Evolutionary conservation across 2,797 vertebrate species (phyloP), one percentile per base, ranked within the genome.

Genomic region (Toxotes lorentzi): DNA sequence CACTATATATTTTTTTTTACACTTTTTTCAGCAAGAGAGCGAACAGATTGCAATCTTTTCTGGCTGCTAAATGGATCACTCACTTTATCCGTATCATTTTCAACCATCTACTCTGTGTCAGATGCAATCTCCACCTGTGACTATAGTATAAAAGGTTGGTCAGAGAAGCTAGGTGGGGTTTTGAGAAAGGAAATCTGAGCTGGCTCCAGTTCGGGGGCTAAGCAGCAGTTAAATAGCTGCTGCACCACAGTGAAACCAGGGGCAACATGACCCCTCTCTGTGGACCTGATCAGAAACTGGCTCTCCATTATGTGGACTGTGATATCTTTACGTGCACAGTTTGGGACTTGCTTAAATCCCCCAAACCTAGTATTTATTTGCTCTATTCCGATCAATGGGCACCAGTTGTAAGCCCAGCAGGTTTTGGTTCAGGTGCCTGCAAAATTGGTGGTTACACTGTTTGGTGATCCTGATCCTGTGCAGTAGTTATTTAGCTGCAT

Each of bases 261-360:
- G 69, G 92, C 85, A 94, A 94, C 85, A 58, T 84, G 91, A 94
- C 45, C 84, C 86, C 83, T 92, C 93, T 93, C 92, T 48, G 89
- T 19, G 91, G 92, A 91, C 84, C 74, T 58, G 62, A 85, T 86
- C 79, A 87, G 88, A 89, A 91, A 91, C 82, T 34, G 79, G 51
- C 78, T 65, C 79, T 76, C 65, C 75, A 66, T 91, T 88, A 83
- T 85, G 70, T 53, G 45, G 74, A 67, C 76, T 63, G 73, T 19
- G 61, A 79, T 47, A 45, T 41, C 67, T 69, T 62, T 65, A 59
- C 50, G 61, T 77, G 58, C 78, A 73, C 62, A 48, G 38, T 63
- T 70, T 66, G 79, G 56, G 69, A 62, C 50, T 76, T 7, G 51
- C 66, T 79, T 56, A 56, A 81, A 73, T 72, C 77, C 85, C 24